A percentile compares a stretch with the other conserved stretches of the same genome.
Evolutionary conservation across 2,113 vertebrate species (phyloP).

Genomic region (Laticauda colubrina): DNA sequence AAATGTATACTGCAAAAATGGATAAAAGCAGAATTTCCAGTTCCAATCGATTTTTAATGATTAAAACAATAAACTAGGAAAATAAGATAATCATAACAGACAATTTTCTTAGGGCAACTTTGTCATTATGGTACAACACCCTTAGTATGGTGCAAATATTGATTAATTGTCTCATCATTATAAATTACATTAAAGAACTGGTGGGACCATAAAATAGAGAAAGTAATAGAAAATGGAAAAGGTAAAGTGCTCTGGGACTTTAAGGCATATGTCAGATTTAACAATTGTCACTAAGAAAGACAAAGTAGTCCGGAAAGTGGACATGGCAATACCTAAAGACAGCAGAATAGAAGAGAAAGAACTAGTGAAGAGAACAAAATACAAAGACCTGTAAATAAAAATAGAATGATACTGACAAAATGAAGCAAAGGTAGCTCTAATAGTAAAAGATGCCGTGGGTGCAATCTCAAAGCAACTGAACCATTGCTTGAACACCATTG

Average conservation of each 20-base stretch:
- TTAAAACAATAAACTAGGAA: not conserved
- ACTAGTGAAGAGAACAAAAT: not conserved
- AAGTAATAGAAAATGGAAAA: too few species aligned
- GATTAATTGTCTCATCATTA: not conserved
- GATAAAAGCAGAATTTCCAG: not conserved
- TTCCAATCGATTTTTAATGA: not conserved
- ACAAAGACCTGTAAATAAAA: not conserved
- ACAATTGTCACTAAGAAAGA: too few species aligned
- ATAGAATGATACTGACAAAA: not conserved
- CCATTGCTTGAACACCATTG: not conserved
- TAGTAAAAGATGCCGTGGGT: not conserved
- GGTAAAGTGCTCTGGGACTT: too few species aligned
- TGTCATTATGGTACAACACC: not conserved
- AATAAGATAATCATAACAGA: not conserved
- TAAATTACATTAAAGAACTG: not conserved
- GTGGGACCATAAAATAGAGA: not conserved
- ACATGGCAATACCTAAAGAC: too few species aligned
- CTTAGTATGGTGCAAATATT: not conserved
- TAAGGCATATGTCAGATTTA: too few species aligned
- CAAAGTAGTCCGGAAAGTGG: too few species aligned
- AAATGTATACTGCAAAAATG: not conserved
- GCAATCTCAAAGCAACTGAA: not conserved
- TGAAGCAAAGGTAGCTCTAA: not conserved
- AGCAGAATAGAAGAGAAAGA: not conserved
- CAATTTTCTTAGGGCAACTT: not conserved